Evolutionary conservation across 2,888 invertebrate species (phyloP).

Genomic region (Cybosia mesomella): DNA sequence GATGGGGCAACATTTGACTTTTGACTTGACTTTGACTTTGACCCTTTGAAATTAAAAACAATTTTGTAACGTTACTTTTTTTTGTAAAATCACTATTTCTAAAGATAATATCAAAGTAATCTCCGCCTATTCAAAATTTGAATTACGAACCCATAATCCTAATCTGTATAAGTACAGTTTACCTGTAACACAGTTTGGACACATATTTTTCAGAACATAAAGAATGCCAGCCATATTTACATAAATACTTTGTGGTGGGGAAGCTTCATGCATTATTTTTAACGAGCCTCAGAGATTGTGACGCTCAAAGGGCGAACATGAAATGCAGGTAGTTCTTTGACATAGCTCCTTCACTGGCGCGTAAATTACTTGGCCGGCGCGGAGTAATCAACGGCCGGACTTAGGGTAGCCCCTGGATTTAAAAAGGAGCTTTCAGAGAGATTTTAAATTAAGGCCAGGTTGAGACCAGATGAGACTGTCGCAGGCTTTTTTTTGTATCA

Average conservation of each 20-base stretch:
- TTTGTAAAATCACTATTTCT: background rate
- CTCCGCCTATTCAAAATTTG: background rate
- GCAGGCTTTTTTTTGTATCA: background rate
- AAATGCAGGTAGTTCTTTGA: slow-evolving; percentile 44
- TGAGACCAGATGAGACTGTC: slow-evolving; percentile 12
- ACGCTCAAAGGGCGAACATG: slow-evolving; percentile 39
- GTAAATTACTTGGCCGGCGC: slow-evolving; percentile 38
- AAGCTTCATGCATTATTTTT: slow-evolving; percentile 39
- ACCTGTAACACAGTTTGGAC: background rate
- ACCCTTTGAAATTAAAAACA: no score
- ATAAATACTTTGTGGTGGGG: slow-evolving; percentile 23
- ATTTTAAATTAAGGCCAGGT: slow-evolving; percentile 3
- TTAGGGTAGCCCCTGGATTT: slow-evolving; percentile 30
- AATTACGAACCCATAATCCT: background rate
- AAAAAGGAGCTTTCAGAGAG: slow-evolving; percentile 7
- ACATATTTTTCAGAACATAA: slow-evolving; percentile 6
- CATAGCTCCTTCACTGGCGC: slow-evolving; percentile 34
- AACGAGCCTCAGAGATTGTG: slow-evolving; percentile 35
- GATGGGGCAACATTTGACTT: no score
- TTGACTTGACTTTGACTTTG: no score
- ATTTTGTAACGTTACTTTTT: background rate
- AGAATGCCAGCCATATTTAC: slow-evolving; percentile 23
- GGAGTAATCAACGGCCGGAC: slow-evolving; percentile 37
- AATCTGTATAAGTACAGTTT: background rate
- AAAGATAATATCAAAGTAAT: background rate